Evolutionary conservation across 2,113 vertebrate species (phyloP).

Genomic region (Okapia johnstoni): DNA sequence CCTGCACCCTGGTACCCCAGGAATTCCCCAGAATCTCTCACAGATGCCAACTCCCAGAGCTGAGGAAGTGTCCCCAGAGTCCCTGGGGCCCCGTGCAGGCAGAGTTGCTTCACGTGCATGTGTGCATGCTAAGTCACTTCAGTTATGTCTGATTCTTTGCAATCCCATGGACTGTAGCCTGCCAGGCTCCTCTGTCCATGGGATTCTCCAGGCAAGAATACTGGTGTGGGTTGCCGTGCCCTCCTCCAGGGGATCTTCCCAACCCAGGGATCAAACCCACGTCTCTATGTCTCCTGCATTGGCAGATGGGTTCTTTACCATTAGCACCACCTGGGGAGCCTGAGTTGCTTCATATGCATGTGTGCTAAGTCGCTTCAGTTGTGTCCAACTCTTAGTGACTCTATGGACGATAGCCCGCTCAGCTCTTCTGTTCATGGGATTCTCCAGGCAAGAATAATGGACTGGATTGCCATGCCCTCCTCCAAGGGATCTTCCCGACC

Average conservation of each 20-base stretch:
- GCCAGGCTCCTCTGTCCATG: background rate
- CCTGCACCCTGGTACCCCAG: background rate
- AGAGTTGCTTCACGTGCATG: background rate
- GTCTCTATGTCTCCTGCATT: background rate
- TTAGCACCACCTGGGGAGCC: background rate
- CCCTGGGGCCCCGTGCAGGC: accelerated
- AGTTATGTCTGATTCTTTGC: background rate
- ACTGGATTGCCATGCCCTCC: background rate
- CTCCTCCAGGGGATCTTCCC: background rate
- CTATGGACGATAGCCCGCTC: too few species aligned
- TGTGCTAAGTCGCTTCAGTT: too few species aligned
- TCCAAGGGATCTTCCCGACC: background rate
- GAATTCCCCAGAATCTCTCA: background rate
- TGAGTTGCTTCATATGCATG: too few species aligned
- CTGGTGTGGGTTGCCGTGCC: background rate
- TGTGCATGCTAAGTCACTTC: background rate
- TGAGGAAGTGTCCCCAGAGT: background rate
- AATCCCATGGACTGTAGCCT: background rate
- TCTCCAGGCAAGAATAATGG: background rate
- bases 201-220: background rate
- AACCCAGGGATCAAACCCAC: background rate
- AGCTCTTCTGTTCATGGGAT: background rate
- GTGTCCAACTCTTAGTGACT: accelerated
- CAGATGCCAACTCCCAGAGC: background rate
- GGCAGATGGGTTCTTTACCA: background rate